These are phyloP conservation scores for Scylla paramamosain DNA, from an alignment of 1,140 invertebrate species.

Conservation along the genomic window DNA sequence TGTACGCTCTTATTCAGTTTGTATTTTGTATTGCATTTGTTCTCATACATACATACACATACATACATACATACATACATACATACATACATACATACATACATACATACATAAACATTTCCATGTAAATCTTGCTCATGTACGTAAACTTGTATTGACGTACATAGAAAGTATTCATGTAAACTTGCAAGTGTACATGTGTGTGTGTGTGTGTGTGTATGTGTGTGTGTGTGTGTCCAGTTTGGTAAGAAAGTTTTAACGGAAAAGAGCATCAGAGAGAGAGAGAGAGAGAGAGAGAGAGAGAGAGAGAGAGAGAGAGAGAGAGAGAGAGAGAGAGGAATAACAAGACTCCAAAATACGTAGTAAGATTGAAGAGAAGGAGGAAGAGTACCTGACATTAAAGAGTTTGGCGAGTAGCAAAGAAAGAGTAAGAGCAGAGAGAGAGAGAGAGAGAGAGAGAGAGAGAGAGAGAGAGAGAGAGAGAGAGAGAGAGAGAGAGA, in stretches of 20 bases:
- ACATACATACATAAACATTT: slow-evolving; percentile 12
- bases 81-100: slow-evolving; percentile 26
- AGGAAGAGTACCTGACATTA: neutral
- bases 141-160: neutral
- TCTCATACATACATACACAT: neutral
- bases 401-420: neutral
- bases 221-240: neutral
- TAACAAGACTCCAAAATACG: neutral
- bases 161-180: no score
- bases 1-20: neutral
- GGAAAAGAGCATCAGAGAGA: neutral
- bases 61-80: slow-evolving; percentile 48
- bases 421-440: neutral
- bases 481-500: neutral
- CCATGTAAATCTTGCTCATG: neutral
- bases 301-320: slow-evolving; percentile 57
- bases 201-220: neutral
- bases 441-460: slow-evolving; percentile 5
- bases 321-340: slow-evolving; percentile 41
- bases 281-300: slow-evolving; percentile 57
- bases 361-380: neutral
- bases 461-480: slow-evolving; percentile 48
- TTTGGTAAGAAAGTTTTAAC: neutral
- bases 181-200: neutral
- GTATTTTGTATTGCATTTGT: neutral